Base-by-base conservation (phyloP, 2,797 vertebrate species). In the Gastrophryne carolinensis region DNA sequence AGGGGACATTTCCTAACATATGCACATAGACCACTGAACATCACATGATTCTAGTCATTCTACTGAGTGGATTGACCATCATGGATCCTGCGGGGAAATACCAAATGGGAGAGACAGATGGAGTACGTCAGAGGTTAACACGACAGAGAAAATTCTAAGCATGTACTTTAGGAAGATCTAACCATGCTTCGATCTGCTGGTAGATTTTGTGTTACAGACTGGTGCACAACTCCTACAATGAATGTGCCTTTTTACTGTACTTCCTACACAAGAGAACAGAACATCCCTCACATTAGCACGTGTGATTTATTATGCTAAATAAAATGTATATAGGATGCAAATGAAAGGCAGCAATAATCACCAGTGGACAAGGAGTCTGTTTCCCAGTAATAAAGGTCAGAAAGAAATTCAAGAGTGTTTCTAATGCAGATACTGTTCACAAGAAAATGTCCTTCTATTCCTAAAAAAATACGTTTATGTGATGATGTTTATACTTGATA, bases 201-300 rank as follows among this genome's bases (percentile, higher is more conserved):
- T 35, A 47, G 81, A 80, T 75, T 90, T 90, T 90, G 82, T 86
- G 87, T 87, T 89, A 89, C 86, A 91, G 11, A 86, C 88, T 90
- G 81, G 86, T 89, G 81, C 92, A 85, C 90, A 84, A 82, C 84
- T 84, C 78, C 75, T 82, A 65, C 30, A 56, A 82, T 82, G 86
- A 92, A 89, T 83, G 96, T 98, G 97, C 96, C 96, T 98, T 98
- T 92, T 90, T 85, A 85, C 61, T 86, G 83, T 85, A 89, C 87
- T 88, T 89, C 87, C 70, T 89, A 84, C 87, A 85, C 88, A 61
- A 80, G 85, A 88, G 85, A 86, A 90, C 84, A 81, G 87, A 91
- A 86, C 88, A 89, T 86, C 88, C 79, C 88, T 87, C 37, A 52
- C 68, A 78, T 86, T 83, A 91, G 93, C 94, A 95, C 94, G 94